Evolutionary conservation across 2,113 vertebrate species (phyloP), one percentile per base, ranked within the genome.

Genomic region (Rhizomys pruinosus): DNA sequence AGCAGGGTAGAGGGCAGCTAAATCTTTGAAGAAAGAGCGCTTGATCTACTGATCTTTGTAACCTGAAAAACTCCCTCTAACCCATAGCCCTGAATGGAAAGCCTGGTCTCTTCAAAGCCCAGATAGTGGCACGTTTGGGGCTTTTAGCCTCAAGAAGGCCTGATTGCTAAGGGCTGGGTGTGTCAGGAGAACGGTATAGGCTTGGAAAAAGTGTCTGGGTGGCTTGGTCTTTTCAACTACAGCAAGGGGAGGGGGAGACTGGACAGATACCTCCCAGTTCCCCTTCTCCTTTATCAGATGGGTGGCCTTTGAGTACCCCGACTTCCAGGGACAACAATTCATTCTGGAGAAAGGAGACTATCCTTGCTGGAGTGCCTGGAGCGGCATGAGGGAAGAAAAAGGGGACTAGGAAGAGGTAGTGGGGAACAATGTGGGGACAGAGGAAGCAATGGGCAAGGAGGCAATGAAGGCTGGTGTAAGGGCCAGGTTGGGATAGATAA

Each of bases 261-360:
- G 61, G 7, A 39, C 57, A 84, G 37, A n/a, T 55, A 37, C 52
- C 61, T 77, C 52, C 61, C n/a, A 57, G 77, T 11, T 63, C 37
- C 44, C 29, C 69, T 77, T 90, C 78, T 89, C 95, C 69, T 94
- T 81, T 80, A 77, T 5, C 96, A 99, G 99, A 57, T 99, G 99
- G 99, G 98, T 99, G 91, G 99, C 99, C 64, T 99, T 98, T 13
- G 99, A 99, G 97, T 99, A 99, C 96, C 99, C 99, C 0, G 99
- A 99, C 96, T 99, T 99, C 98, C 99, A 99, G 98, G 99, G 99
- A 84, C 99, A 99, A 98, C 99, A 99, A 98, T 99, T 99, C 93
- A 99, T 99, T 97, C 98, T 99, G 98, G 99, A 99, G 98, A 99
- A 99, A 96, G 99, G 99, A 47, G 99, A 99, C 97, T 99, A 99